Conservation (phyloP, 1,140 invertebrate species). For the Archivesica marissinica region DNA sequence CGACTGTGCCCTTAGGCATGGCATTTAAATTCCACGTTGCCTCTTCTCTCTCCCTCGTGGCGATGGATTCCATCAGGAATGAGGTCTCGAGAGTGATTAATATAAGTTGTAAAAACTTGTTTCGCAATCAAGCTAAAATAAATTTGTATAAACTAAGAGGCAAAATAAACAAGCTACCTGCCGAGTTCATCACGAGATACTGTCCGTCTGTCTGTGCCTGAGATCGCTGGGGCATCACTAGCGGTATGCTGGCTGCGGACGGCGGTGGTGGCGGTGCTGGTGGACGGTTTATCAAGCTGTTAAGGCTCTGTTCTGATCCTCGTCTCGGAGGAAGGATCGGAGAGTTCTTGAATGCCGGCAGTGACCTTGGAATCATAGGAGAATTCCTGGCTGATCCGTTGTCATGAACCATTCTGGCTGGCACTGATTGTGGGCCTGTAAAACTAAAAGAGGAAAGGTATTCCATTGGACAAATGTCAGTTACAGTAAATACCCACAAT, state of each 20-base stretch:
- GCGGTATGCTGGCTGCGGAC: constrained; percentile 31
- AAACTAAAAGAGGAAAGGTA: constrained; percentile 21
- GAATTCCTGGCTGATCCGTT: constrained; percentile 31
- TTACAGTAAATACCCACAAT: no score
- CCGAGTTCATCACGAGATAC: constrained; percentile 65
- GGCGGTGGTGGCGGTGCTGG: constrained; percentile 68
- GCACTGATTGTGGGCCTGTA: constrained; percentile 5
- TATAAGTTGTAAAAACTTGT: no score
- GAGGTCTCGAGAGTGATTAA: no score
- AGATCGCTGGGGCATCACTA: constrained; percentile 37
- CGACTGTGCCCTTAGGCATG: no score
- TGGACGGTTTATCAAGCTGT: constrained; percentile 61
- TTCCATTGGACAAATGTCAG: no score
- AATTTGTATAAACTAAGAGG: no score
- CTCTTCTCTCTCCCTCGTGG: no score
- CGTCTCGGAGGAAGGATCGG: constrained; percentile 4
- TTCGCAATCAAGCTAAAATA: no score
- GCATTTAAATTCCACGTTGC: no score
- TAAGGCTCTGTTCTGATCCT: constrained; percentile 8
- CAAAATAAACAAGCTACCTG: neutral
- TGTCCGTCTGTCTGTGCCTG: neutral
- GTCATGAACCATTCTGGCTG: constrained; percentile 23
- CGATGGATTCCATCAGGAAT: no score
- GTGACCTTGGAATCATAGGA: constrained; percentile 28
- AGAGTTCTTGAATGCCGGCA: constrained; percentile 31